phyloP scores from a whole-genome alignment of 1,140 invertebrate genomes.

The Galleria mellonella region DNA sequence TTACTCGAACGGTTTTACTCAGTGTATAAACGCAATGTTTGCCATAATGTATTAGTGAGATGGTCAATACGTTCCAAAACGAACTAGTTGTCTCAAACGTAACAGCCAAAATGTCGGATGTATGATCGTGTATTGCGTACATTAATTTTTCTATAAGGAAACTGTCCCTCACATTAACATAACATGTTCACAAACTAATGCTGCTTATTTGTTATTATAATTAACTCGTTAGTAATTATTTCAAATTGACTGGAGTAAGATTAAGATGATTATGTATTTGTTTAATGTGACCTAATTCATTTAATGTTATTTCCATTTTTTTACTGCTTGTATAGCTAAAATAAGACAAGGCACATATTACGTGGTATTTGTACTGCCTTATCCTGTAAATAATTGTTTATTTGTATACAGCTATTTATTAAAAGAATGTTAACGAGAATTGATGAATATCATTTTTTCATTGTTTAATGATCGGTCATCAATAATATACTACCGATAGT shows the following conservation, averaged over 20 bases:
- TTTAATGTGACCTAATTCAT: constrained; percentile 44
- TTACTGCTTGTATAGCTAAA: constrained; percentile 71
- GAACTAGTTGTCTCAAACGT: constrained; percentile 26
- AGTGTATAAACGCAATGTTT: constrained; percentile 40
- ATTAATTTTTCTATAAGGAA: constrained; percentile 19
- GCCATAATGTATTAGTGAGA: constrained; percentile 68
- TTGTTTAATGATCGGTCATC: constrained; percentile 72
- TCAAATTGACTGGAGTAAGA: constrained; percentile 56
- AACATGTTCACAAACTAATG: constrained; percentile 71
- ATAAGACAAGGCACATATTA: constrained; percentile 65
- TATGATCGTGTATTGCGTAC: constrained; percentile 20
- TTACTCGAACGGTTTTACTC: constrained; percentile 18
- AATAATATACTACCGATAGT: constrained; percentile 70
- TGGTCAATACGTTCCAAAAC: constrained; percentile 48
- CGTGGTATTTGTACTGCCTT: constrained; percentile 69
- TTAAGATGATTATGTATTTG: constrained; percentile 48
- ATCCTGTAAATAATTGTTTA: constrained; percentile 72
- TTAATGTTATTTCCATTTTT: constrained; percentile 58
- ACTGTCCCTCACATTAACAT: constrained; percentile 37
- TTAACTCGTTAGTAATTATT: constrained; percentile 68
- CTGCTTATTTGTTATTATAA: constrained; percentile 61
- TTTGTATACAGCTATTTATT: constrained; percentile 75
- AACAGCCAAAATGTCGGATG: constrained; percentile 25
- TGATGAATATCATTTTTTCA: constrained; percentile 70
- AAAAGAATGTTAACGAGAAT: constrained; percentile 70